Evolutionary conservation across 2,888 invertebrate genomes (phyloP).

Genomic region (Eupithecia subfuscata): DNA sequence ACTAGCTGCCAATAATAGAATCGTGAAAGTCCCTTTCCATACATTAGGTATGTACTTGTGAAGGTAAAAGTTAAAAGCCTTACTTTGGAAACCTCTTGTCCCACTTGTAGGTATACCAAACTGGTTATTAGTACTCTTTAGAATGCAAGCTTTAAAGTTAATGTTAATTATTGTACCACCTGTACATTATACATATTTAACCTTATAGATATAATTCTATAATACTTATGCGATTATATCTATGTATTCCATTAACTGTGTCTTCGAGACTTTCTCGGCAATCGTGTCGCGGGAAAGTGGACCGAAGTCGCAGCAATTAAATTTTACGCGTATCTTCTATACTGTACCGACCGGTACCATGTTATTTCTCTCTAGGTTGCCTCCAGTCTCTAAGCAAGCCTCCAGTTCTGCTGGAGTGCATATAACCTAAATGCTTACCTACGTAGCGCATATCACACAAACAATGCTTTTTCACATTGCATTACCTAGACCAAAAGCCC

Average conservation of each 20-base stretch:
- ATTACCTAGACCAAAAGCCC: not conserved
- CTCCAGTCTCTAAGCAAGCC: constrained; percentile 7
- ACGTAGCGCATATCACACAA: too few species aligned
- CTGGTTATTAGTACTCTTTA: constrained; percentile 20
- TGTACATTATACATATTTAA: too few species aligned
- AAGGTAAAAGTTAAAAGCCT: constrained; percentile 9
- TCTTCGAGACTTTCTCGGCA: constrained; percentile 31
- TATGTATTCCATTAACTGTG: constrained; percentile 32
- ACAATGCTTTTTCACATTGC: not conserved
- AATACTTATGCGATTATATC: constrained; percentile 23
- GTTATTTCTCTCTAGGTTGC: constrained; percentile 12
- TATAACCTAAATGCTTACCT: not conserved
- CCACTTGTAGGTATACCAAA: not conserved
- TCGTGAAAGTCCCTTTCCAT: not conserved
- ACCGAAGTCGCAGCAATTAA: constrained; percentile 42
- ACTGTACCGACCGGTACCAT: constrained; percentile 14
- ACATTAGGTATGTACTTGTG: not conserved
- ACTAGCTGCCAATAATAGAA: not conserved
- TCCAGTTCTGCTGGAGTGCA: not conserved
- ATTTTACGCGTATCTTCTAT: constrained; percentile 42
- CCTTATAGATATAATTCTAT: not conserved
- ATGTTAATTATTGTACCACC: constrained; percentile 15
- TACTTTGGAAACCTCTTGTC: constrained; percentile 2
- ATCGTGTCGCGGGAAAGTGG: constrained; percentile 41
- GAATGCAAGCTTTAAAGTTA: constrained; percentile 22